Conservation (phyloP, 2,888 invertebrate genomes). For the Tiphia femorata region DNA sequence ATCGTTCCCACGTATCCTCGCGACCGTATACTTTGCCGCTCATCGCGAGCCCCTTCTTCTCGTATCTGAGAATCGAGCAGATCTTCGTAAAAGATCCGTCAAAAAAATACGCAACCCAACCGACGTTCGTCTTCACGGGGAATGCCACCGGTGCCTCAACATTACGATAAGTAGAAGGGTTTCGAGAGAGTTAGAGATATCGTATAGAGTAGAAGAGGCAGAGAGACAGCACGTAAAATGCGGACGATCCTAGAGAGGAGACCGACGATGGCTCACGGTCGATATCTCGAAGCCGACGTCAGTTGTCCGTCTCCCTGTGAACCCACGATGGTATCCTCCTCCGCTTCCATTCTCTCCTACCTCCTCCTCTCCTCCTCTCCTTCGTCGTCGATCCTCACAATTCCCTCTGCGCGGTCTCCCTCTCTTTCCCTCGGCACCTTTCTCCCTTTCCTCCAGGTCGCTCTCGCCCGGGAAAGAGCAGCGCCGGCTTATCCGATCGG, state of each 20-base stretch:
- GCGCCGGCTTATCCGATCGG: constrained; percentile 24
- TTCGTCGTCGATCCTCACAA: constrained; percentile 6
- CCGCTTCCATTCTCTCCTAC: constrained; percentile 18
- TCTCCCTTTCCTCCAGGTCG: background rate
- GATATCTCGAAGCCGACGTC: constrained; percentile 30
- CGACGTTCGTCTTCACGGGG: no score
- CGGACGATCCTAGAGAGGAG: constrained; percentile 21
- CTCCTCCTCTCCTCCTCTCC: constrained; percentile 7
- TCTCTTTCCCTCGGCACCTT: background rate
- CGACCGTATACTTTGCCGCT: no score
- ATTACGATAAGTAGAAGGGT: no score
- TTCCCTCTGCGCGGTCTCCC: constrained; percentile 6
- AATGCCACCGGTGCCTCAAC: no score
- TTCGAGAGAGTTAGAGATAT: no score
- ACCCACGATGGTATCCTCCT: constrained; percentile 17
- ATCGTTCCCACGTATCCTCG: no score
- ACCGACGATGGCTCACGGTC: constrained; percentile 14
- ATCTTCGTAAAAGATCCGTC: no score
- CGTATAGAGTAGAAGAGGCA: background rate
- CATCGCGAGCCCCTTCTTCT: no score
- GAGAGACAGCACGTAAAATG: constrained; percentile 11
- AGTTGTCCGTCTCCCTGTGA: constrained; percentile 23
- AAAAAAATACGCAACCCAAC: no score
- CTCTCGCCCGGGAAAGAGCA: background rate
- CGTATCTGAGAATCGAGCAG: no score